Conservation (phyloP, 2,113 vertebrate genomes). For the Pitta sordida region DNA sequence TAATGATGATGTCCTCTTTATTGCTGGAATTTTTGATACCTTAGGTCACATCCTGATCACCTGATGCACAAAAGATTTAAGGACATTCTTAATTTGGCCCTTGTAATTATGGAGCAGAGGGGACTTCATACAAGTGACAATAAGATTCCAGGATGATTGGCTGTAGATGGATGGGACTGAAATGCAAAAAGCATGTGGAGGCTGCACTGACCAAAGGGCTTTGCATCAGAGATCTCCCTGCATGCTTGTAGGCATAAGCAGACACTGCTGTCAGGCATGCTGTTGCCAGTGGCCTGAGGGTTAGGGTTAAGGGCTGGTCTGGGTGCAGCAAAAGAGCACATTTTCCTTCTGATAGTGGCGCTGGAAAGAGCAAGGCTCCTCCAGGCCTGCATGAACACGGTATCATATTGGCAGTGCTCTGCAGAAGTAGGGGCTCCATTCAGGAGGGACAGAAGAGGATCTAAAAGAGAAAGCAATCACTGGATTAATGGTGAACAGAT, state of each 20-base stretch:
- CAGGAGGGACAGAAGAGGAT: not conserved
- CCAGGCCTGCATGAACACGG: not conserved
- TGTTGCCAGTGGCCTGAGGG: not conserved
- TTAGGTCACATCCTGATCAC: slow-evolving; percentile 2
- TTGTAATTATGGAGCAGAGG: slow-evolving; percentile 11
- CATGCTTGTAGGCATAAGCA: not conserved
- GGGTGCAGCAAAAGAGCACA: not conserved
- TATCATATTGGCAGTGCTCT: not conserved
- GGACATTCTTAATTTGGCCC: not conserved
- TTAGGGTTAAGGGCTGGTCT: not conserved
- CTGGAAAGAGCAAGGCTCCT: not conserved
- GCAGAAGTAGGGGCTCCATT: not conserved
- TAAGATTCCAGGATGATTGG: slow-evolving; percentile 12
- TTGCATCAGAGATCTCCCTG: not conserved
- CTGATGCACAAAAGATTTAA: slow-evolving; percentile 25
- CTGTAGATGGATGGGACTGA: slow-evolving; percentile 4
- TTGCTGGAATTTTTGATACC: slow-evolving; percentile 14
- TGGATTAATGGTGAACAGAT: not conserved
- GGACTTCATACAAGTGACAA: not conserved
- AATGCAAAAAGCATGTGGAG: slow-evolving; percentile 10
- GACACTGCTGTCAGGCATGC: not conserved
- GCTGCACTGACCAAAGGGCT: not conserved
- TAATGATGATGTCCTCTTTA: not conserved
- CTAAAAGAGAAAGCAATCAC: not conserved
- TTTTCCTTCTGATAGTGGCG: not conserved